Base-by-base conservation (phyloP, 2,113 vertebrate genomes). In the Elanoides forficatus region DNA sequence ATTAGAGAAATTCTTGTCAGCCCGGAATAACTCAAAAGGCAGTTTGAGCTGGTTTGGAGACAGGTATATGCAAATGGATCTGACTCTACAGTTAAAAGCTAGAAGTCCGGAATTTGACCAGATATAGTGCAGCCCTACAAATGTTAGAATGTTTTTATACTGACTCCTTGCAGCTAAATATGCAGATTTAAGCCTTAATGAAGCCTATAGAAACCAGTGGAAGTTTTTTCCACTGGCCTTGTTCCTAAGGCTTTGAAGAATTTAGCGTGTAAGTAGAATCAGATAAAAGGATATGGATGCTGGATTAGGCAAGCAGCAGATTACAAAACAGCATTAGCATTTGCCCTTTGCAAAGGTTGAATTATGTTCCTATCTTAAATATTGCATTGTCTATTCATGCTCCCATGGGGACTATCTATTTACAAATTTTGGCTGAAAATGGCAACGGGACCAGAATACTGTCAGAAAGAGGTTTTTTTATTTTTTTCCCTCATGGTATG, bases 261-360 rank as follows among this genome's bases (percentile, higher is more conserved):
- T 42, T 47, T 56, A 63, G 38, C 56, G 9, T 32, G 34, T 45
- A 71, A 84, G 34, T n/a, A 89, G 47, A 81, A 84, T 42, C 30
- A 84, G 63, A 88, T 74, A 52, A 92, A 95, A 95, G 30, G 52
- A 79, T 73, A 65, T 71, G 36, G 48, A 72, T 71, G 32, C 27
- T 85, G 70, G 60, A 81, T 81, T 79, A 91, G 36, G 56, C 45
- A 93, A 87, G 29, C 48, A 87, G 67, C 25, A 94, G 83, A 87
- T 91, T 91, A 95, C 60, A 91, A 95, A 88, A 81, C 30, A 95
- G 15, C 68, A 75, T 92, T 93, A 95, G 68, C 56, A 85, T 96
- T 65, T 95, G 38, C 30, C 80, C 84, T 96, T 94, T 88, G 30
- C 30, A 94, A 85, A 93, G 81, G 84, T 80, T 91, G 89, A 95